Evolutionary conservation across 2,888 invertebrate species (phyloP).

Genomic region (Dascillus cervinus): DNA sequence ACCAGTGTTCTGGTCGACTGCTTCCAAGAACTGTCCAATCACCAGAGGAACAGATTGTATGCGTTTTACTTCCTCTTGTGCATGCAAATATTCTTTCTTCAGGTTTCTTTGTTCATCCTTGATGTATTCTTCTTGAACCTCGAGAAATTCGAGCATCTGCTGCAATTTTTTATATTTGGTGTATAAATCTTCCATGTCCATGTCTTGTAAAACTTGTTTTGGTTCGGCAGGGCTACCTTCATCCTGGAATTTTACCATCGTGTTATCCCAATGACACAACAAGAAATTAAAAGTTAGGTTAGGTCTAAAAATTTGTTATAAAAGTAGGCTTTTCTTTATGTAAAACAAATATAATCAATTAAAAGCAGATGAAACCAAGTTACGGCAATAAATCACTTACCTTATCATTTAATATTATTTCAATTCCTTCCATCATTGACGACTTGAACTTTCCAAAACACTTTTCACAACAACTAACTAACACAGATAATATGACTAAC

Average conservation of each 20-base stretch:
- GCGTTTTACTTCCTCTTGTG: constrained; percentile 95
- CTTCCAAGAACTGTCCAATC: constrained; percentile 98
- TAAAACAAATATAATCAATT: neutral
- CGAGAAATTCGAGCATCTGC: constrained; percentile 91
- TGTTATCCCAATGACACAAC: constrained; percentile 5
- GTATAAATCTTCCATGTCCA: constrained; percentile 89
- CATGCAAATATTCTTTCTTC: constrained; percentile 97
- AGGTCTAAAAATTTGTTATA: neutral
- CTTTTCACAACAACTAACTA: no score
- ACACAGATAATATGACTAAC: no score
- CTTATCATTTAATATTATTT: constrained; percentile 14
- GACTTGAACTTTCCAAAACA: no score
- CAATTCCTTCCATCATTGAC: constrained; percentile 12
- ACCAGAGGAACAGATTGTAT: constrained; percentile 98
- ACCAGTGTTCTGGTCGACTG: constrained; percentile 98
- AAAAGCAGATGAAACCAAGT: neutral
- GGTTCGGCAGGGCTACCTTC: constrained; percentile 61
- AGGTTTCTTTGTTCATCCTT: constrained; percentile 98
- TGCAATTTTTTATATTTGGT: constrained; percentile 97
- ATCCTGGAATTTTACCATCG: constrained; percentile 46
- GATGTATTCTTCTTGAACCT: constrained; percentile 98
- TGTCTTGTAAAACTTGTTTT: constrained; percentile 66
- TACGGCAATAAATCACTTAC: constrained; percentile 7
- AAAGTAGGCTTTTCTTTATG: constrained; percentile 7
- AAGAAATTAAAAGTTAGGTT: constrained; percentile 1